These are phyloP conservation scores for Cynopterus brachyotis DNA, from an alignment of 2,113 vertebrate genomes.

Conservation along the genomic window DNA sequence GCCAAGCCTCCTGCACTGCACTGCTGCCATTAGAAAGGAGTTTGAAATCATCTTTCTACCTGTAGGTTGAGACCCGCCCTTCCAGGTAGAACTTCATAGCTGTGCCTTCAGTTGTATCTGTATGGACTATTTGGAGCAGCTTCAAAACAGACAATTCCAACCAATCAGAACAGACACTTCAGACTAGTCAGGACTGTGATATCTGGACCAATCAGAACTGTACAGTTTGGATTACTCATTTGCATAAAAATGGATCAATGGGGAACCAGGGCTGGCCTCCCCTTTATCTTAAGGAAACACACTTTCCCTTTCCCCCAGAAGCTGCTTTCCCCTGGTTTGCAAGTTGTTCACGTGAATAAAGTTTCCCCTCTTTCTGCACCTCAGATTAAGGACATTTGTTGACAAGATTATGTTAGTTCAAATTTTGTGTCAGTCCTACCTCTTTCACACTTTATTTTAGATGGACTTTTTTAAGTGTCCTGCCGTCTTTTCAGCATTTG, in stretches of 20 bases:
- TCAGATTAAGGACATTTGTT: background rate
- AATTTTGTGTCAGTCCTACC: background rate
- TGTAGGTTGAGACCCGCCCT: background rate
- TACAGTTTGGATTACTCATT: background rate
- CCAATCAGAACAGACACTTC: background rate
- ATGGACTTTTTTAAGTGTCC: background rate
- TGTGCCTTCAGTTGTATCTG: background rate
- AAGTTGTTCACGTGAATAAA: background rate
- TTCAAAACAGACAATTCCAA: background rate
- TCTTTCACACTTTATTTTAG: background rate
- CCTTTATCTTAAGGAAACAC: background rate
- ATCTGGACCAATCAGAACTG: background rate
- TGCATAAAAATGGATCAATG: background rate
- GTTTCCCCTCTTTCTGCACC: background rate
- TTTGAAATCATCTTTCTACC: background rate
- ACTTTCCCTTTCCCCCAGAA: background rate
- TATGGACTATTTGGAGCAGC: too few species aligned
- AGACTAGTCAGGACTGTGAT: background rate
- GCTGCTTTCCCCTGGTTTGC: background rate
- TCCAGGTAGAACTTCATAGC: background rate
- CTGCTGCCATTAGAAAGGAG: background rate
- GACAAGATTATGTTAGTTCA: background rate
- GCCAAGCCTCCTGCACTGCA: background rate
- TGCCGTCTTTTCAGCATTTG: background rate
- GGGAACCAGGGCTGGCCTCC: background rate